Base-by-base conservation (phyloP, 1,140 invertebrate genomes). In the Trichoplusia ni region DNA sequence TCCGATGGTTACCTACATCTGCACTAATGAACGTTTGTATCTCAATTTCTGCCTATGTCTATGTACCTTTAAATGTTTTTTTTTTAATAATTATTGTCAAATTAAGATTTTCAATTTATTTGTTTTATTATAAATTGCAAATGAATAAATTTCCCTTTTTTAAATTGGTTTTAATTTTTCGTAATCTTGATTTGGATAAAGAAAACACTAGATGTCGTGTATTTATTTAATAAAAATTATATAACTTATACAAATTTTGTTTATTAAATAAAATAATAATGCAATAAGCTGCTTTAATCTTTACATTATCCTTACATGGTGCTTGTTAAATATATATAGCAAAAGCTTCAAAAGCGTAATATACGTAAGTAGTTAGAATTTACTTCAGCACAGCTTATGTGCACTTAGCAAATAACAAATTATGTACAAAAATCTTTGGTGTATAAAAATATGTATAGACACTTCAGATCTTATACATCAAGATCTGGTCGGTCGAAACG, bases 401-500 rank as follows among this genome's bases (percentile, higher is more conserved):
- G 74, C 73, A 71, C 61, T 71, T 74, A 70, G 75, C 61, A 73
- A 74, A 71, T 82, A 70, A 82, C 64, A 76, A 86, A 83, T 73
- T 90, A 90, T 87, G 75, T 89, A 90, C 84, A 89, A 82, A 81
- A 86, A 76, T 79, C 79, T 85, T 88, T 90, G 79, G 74, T 88
- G 79, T 85, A 85, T 71, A 81, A 78, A 77, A 81, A 82, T 81
- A 83, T 82, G 73, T 84, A 79, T 81, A 82, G 82, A 81, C 79
- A 75, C 86, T 84, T 90, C 88, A 89, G 88, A 85, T 78, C 88
- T 86, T 79, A 31, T 66, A 47, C 59, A 71, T 59, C 40, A 78
- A 89, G 85, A 87, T 81, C 88, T 89, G 88, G 88, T 90, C 88
- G 88, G 82, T 90, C 88, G 88, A 82, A 89, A 86, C 78, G 85